Conservation (phyloP, 2,113 vertebrate genomes). For the Bettongia penicillata region DNA sequence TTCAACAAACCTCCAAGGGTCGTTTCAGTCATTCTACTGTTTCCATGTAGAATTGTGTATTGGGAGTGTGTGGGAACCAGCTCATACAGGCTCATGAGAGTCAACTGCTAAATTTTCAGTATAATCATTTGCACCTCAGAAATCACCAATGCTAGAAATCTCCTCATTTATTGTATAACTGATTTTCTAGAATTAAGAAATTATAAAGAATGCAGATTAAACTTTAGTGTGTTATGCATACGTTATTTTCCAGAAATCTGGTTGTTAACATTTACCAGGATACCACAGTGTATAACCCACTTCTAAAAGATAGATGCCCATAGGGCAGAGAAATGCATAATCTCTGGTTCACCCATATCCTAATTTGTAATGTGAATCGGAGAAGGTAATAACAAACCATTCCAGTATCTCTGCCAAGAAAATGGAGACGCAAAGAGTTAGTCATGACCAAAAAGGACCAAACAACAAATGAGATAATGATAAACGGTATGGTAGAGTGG, state of each 20-base stretch:
- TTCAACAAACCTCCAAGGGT: not conserved
- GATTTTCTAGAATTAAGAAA: not conserved
- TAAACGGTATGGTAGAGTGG: not conserved
- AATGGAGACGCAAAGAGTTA: not conserved
- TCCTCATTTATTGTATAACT: not conserved
- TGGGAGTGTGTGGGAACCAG: not conserved
- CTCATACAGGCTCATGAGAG: not conserved
- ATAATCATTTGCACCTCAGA: not conserved
- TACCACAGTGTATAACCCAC: not conserved
- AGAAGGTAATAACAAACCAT: not conserved
- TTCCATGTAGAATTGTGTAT: not conserved
- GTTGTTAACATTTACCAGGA: not conserved
- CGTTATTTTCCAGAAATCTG: not conserved
- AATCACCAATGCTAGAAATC: not conserved
- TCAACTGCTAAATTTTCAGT: not conserved
- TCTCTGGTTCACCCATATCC: not conserved
- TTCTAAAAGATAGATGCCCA: not conserved
- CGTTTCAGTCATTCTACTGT: not conserved
- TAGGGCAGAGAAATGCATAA: not conserved
- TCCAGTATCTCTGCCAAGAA: not conserved
- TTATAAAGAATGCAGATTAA: not conserved
- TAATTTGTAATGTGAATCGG: not conserved
- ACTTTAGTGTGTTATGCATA: not conserved
- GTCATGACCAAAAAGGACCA: not conserved
- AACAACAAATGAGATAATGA: not conserved